Percentiles rank a stretch among this genome's conserved stretches.
These are phyloP conservation scores for Hydrocynus forskahlii DNA, from an alignment of 2,797 vertebrate species.

Conservation along the genomic window DNA sequence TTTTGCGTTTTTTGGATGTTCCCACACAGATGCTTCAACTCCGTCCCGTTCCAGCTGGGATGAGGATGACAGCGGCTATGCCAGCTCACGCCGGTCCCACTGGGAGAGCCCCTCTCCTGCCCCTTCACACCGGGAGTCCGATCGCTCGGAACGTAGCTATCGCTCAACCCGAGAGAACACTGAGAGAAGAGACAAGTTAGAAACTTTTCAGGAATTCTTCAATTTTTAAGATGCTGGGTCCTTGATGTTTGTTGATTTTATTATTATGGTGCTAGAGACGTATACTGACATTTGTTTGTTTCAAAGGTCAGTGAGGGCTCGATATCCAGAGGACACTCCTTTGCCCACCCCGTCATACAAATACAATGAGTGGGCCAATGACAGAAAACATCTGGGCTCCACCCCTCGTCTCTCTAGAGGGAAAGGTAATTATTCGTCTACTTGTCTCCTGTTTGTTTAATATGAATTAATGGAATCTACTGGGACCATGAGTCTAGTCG, in stretches of 20 bases:
- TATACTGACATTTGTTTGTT: slow-evolving; percentile 14
- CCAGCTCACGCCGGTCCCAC: slow-evolving; percentile 84
- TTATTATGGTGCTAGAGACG: background rate
- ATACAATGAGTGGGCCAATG: slow-evolving; percentile 98
- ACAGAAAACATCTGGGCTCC: slow-evolving; percentile 89
- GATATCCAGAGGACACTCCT: slow-evolving; percentile 87
- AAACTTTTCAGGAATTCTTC: background rate
- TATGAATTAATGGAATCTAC: too few species aligned
- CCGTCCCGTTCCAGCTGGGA: slow-evolving; percentile 97
- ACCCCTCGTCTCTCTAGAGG: slow-evolving; percentile 94
- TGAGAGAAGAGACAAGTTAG: slow-evolving; percentile 85
- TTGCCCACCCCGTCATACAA: slow-evolving; percentile 96
- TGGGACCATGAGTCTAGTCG: too few species aligned
- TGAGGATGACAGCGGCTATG: slow-evolving; percentile 89
- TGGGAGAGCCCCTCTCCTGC: slow-evolving; percentile 95
- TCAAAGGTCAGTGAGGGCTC: slow-evolving; percentile 86
- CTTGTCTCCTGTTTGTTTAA: background rate
- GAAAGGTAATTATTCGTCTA: slow-evolving; percentile 79
- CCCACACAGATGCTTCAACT: slow-evolving; percentile 84
- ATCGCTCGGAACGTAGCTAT: slow-evolving; percentile 85
- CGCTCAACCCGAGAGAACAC: slow-evolving; percentile 77
- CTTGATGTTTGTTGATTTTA: background rate
- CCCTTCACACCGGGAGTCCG: slow-evolving; percentile 82
- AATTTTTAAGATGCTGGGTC: background rate
- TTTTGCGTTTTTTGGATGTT: slow-evolving; percentile 7